Percentiles rank a stretch among this genome's conserved stretches.
Evolutionary conservation across 2,888 invertebrate genomes (phyloP).

Genomic region (Lottia gigantea): DNA sequence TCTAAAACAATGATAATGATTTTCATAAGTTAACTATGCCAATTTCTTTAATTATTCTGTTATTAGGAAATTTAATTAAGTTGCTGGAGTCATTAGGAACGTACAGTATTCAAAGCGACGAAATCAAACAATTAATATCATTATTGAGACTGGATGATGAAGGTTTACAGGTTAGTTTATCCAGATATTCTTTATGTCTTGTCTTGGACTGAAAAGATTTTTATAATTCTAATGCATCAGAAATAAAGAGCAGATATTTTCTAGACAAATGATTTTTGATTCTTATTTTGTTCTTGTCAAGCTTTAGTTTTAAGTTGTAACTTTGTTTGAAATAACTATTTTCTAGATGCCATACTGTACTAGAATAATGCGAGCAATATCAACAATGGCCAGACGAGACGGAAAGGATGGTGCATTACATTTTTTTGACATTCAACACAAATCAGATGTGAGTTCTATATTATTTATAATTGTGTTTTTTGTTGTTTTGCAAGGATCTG

Average conservation of each 20-base stretch:
- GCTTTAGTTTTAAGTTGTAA: too few relatives aligned
- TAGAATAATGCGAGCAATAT: slow-evolving; percentile 68
- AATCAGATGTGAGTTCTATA: slow-evolving; percentile 59
- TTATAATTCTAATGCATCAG: neutral
- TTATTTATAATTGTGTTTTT: neutral
- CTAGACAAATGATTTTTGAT: too few relatives aligned
- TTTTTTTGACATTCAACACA: slow-evolving; percentile 71
- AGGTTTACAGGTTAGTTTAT: slow-evolving; percentile 59
- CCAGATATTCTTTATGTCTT: neutral
- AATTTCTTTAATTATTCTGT: neutral
- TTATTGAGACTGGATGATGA: slow-evolving; percentile 67
- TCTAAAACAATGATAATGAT: too few relatives aligned
- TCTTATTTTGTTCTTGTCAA: too few relatives aligned
- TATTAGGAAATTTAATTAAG: slow-evolving; percentile 71
- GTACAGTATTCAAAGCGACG: slow-evolving; percentile 72
- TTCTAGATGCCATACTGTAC: slow-evolving; percentile 60
- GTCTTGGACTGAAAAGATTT: too few relatives aligned
- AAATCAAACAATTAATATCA: slow-evolving; percentile 73
- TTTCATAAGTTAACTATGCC: too few relatives aligned
- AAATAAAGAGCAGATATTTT: too few relatives aligned
- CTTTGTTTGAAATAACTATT: neutral
- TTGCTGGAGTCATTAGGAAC: slow-evolving; percentile 73
- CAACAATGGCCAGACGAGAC: slow-evolving; percentile 67
- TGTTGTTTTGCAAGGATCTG: too few relatives aligned
- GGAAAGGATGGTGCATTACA: slow-evolving; percentile 69